These are phyloP conservation scores for Nothocercus nigrocapillus DNA, from an alignment of 2,113 vertebrate genomes.

Conservation along the genomic window DNA sequence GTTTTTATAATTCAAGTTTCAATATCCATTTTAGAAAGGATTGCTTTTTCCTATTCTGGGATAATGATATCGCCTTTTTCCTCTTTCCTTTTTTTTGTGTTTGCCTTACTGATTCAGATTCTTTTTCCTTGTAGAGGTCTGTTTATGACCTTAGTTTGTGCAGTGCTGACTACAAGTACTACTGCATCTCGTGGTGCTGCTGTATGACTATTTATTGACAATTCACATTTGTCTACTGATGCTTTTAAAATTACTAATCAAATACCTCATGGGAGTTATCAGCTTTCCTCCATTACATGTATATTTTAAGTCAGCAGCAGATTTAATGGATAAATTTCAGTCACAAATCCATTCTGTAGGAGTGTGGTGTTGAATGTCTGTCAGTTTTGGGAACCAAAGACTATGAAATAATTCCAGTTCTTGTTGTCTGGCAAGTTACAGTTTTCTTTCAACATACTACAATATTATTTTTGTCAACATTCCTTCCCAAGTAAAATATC, in stretches of 20 bases:
- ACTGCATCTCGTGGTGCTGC: neutral
- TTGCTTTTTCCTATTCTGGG: neutral
- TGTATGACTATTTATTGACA: neutral
- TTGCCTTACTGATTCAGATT: neutral
- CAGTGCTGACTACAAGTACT: neutral
- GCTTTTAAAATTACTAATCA: constrained; percentile 5
- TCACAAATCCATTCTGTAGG: neutral
- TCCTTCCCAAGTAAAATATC: neutral
- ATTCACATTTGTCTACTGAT: neutral
- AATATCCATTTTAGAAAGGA: neutral
- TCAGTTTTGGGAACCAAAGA: neutral
- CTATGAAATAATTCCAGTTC: constrained; percentile 1
- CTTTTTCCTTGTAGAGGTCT: neutral
- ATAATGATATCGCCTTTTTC: neutral
- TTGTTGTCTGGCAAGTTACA: neutral
- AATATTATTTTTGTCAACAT: neutral
- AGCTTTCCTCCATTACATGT: neutral
- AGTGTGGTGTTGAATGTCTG: constrained; percentile 10
- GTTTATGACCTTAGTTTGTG: neutral
- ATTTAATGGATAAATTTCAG: neutral
- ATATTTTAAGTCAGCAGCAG: neutral
- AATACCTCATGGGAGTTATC: neutral
- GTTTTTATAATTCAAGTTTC: neutral
- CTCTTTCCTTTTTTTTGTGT: neutral
- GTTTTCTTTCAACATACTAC: neutral